These are phyloP conservation scores for Anguilla megastoma DNA, from an alignment of 2,797 vertebrate genomes.

Conservation along the genomic window DNA sequence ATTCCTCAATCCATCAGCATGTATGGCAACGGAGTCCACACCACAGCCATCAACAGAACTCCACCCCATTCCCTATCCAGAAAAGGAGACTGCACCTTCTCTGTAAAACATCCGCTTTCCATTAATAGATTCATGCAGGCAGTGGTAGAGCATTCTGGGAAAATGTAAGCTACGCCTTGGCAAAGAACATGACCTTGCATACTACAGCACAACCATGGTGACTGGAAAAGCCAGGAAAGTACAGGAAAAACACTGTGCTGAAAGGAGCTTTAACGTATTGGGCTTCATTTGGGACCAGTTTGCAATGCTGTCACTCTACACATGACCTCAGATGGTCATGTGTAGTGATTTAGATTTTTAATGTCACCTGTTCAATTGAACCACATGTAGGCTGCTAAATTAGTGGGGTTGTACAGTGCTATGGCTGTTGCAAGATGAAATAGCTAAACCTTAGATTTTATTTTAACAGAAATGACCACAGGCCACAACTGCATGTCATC, in stretches of 20 bases:
- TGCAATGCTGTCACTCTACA: neutral
- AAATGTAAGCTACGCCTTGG: slow-evolving; percentile 1
- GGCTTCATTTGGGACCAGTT: neutral
- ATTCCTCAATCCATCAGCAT: slow-evolving; percentile 57
- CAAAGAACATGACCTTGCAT: neutral
- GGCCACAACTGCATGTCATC: neutral
- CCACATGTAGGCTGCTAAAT: neutral
- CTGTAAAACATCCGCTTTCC: slow-evolving; percentile 45
- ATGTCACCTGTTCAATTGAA: neutral
- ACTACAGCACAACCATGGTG: neutral
- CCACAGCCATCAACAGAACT: neutral
- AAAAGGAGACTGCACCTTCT: slow-evolving; percentile 26
- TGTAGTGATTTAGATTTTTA: neutral
- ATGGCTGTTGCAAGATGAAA: neutral
- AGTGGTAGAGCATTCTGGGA: neutral
- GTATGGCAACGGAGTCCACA: neutral
- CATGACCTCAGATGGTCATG: neutral
- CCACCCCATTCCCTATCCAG: slow-evolving; percentile 29
- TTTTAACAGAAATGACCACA: slow-evolving; percentile 1
- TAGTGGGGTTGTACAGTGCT: neutral
- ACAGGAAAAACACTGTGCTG: neutral
- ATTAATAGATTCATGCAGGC: slow-evolving; percentile 43
- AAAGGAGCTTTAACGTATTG: neutral
- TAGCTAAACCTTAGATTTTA: neutral
- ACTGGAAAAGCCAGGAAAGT: neutral